Conservation (phyloP, 2,888 invertebrate species). For the Minunthozetes semirufus region DNA sequence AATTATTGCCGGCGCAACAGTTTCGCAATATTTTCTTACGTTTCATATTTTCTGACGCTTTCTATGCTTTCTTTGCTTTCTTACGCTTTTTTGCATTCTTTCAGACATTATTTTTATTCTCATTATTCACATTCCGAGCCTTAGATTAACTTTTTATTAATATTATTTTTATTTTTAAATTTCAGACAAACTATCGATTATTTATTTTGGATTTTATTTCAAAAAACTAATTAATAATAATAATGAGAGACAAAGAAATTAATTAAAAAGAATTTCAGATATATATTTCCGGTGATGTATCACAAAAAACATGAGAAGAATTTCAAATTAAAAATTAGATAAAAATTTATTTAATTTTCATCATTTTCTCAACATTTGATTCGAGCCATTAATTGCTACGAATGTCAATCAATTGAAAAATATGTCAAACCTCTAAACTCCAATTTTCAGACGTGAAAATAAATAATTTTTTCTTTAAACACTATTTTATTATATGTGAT, state of each 20-base stretch:
- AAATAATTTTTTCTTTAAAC: no score
- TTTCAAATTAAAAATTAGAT: not conserved
- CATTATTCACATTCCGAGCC: not conserved
- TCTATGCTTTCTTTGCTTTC: not conserved
- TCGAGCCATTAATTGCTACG: not conserved
- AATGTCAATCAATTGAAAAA: not conserved
- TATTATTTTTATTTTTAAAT: not conserved
- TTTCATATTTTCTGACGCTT: not conserved
- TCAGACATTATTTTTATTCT: not conserved
- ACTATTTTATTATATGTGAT: no score
- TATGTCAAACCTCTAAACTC: not conserved
- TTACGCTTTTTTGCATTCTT: not conserved
- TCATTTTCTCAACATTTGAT: not conserved
- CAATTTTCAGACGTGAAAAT: no score
- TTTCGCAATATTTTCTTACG: not conserved
- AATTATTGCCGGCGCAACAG: conserved; percentile 18
- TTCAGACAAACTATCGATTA: not conserved
- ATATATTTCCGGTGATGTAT: not conserved
- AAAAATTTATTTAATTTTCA: not conserved
- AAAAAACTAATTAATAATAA: conserved; percentile 14
- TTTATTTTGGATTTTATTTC: not conserved
- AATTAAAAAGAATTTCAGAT: not conserved
- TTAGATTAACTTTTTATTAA: not conserved
- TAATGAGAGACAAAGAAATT: not conserved
- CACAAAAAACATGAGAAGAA: not conserved